Evolutionary conservation across 2,113 vertebrate species (phyloP), one percentile per base, ranked within the genome.

Genomic region (Paratilapia polleni): DNA sequence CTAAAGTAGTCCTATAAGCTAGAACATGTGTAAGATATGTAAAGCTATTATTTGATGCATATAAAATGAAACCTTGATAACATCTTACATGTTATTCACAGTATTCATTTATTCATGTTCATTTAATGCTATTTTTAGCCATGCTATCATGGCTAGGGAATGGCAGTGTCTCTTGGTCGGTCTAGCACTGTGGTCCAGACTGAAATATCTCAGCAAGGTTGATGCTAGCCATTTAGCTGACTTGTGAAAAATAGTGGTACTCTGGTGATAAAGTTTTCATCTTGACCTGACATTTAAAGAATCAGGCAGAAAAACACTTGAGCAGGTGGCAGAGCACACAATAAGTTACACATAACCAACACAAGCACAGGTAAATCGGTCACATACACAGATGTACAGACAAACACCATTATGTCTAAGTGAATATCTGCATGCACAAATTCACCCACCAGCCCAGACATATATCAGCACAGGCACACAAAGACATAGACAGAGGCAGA

Each of bases 391-490:
- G 5, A 59, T n/a, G 47, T 0, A 70, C 28, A 34, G 4, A 10
- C 78, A 22, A 38, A 56, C 70, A 77, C 34, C 26, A 4, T 62
- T 70, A 52, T 75, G 78, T 79, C 75, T 34, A 13, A 79, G 66
- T 14, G 11, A 49, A 77, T 77, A 38, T 77, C 41, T 34, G 34
- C 43, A 81, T 57, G 68, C 60, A 52, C 57, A 64, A 52, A 36
- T 41, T 24, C 74, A 84, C 34, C 62, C 74, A 78, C 74, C 54
- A 56, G 86, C 82, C 49, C 66, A 79, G 24, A 75, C 8, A 62
- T 28, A n/a, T 28, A n/a, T 19, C 1, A 1, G 66, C 47, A 52
- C 26, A 73, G 14, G 31, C 52, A 13, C 28, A 75, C 58, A 75
- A 2, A 79, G 26, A 84, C 64, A 52, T 10, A 81, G 11, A 83